Evolutionary conservation across 35 echinoderm and acorn worm species (phyloP), one percentile per base, ranked within the genome.

Genomic region (Heliocidaris tuberculata): DNA sequence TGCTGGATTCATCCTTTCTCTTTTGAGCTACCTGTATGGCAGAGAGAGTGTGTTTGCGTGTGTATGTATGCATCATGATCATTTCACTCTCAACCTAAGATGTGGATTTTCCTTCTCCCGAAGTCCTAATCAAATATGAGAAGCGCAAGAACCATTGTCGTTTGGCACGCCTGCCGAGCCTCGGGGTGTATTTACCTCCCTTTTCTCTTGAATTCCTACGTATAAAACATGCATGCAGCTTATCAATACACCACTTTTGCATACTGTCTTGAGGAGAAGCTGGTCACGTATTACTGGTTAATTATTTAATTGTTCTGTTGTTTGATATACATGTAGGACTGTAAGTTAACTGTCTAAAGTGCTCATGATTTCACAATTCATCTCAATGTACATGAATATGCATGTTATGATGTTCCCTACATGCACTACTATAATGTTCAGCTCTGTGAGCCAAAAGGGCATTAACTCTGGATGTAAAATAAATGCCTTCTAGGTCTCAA

Each of bases 61-160:
- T 42, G 35, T 78, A 24, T 78, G 65, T 21, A 78, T 78, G 19
- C 35, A 42, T 19, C 65, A 71, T 71, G 61, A 71, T 71, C 61
- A 27, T 78, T 78, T 78, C 65, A 4, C 65, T 78, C 65, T 78
- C 65, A 78, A 24, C 24, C 21, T 78, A 17, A 21, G 65, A n/a
- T n/a, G 65, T 78, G 21, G 65, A 19, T 78, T 78, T 78, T 78
- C 7, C 21, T 78, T 78, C 65, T 78, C 27, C 65, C 27, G 7
- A 24, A 78, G 65, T 78, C 65, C 65, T 78, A 78, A 78, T 78
- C 65, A 78, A 78, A 78, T 78, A 78, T 78, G 17, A 78, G 65
- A 78, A 78, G 17, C 15, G 65, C 17, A 8, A n/a, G 65, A 78
- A 78, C 65, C 65, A 78, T 78, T 78, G 65, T 78, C 6, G 65